Evolutionary conservation across 2,113 vertebrate genomes (phyloP).

Genomic region (Clarias macrocephalus): DNA sequence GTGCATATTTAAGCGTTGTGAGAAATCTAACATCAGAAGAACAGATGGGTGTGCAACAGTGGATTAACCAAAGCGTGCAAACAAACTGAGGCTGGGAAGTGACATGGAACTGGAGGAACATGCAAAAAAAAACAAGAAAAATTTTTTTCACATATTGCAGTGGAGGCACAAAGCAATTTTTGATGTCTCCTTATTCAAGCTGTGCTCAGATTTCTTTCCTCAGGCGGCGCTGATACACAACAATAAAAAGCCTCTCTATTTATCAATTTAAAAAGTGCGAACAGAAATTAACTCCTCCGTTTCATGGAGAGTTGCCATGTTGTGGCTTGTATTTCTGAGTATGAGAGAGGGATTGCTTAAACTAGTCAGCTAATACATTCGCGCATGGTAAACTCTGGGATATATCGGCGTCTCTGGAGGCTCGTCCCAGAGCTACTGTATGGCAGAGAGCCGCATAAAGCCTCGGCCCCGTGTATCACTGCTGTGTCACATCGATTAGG

Average conservation of each 20-base stretch:
- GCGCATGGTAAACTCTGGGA: neutral
- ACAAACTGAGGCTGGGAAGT: neutral
- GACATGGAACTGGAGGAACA: neutral
- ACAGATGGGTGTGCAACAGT: neutral
- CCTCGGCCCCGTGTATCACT: constrained; percentile 3
- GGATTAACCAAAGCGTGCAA: neutral
- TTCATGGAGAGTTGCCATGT: neutral
- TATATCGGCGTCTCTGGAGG: neutral
- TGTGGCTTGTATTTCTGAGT: too few relatives aligned
- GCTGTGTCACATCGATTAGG: neutral
- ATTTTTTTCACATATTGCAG: constrained; percentile 25
- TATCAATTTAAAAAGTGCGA: neutral
- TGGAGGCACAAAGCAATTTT: constrained; percentile 46
- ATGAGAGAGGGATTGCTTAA: neutral
- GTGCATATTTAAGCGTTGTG: neutral
- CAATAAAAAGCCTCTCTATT: neutral
- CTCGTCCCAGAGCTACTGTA: constrained; percentile 5
- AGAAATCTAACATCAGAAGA: neutral
- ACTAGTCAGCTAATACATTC: neutral
- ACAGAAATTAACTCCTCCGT: constrained; percentile 3
- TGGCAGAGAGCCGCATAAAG: neutral
- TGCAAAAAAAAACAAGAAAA: too few relatives aligned
- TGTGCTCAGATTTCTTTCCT: constrained; percentile 24
- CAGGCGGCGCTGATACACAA: constrained; percentile 28
- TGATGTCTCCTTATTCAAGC: constrained; percentile 26